Conservation (phyloP, 2,888 invertebrate species). For the Andrena bicolor region DNA sequence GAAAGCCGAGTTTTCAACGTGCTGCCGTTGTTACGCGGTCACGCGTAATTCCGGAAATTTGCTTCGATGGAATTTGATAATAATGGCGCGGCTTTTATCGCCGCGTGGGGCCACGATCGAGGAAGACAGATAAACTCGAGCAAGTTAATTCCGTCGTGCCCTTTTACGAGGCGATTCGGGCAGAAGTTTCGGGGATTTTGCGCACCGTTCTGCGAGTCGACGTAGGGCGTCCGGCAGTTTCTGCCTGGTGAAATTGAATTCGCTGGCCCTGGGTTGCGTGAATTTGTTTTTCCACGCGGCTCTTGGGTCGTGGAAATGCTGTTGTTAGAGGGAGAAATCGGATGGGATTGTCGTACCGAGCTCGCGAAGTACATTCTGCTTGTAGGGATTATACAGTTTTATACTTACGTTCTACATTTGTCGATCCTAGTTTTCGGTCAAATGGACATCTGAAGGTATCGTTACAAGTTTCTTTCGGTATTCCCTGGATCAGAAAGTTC, state of each 20-base stretch:
- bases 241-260: conserved; percentile 41
- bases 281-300: conserved; percentile 2
- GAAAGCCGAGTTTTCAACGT: background rate
- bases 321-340: background rate
- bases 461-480: too few species aligned
- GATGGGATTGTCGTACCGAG: background rate
- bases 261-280: conserved; percentile 9
- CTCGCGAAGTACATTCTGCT: background rate
- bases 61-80: conserved; percentile 14
- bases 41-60: conserved; percentile 2
- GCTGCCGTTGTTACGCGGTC: background rate
- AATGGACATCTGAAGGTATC: too few species aligned
- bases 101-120: conserved; percentile 2
- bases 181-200: conserved; percentile 16
- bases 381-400: background rate
- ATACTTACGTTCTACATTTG: too few species aligned
- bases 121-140: conserved; percentile 1
- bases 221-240: background rate
- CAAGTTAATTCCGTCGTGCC: conserved; percentile 26
- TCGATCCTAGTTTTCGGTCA: too few species aligned
- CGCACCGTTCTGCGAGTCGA: background rate
- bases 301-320: background rate
- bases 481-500: too few species aligned
- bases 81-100: conserved; percentile 8
- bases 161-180: conserved; percentile 28